Conservation (phyloP, 2,888 invertebrate species). For the Dicycla oo region DNA sequence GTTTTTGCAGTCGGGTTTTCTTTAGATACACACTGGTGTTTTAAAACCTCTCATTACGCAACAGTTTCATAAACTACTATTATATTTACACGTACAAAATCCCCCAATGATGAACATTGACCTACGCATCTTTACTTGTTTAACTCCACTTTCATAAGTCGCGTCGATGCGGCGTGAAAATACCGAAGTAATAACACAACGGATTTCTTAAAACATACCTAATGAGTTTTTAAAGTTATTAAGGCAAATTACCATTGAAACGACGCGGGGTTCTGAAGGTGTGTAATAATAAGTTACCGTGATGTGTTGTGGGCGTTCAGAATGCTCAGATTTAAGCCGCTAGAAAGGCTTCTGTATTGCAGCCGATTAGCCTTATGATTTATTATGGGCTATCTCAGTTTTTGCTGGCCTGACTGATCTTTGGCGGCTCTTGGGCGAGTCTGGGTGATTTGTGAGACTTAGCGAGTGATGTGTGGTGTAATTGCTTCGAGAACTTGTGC, state of each 20-base stretch:
- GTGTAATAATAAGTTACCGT: slow-evolving; percentile 81
- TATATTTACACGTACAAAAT: neutral
- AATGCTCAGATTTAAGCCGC: slow-evolving; percentile 69
- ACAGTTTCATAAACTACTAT: too few relatives aligned
- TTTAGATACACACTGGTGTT: too few relatives aligned
- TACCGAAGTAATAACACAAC: slow-evolving; percentile 63
- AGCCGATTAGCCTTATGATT: slow-evolving; percentile 82
- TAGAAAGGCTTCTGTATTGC: slow-evolving; percentile 83
- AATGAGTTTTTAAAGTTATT: slow-evolving; percentile 87
- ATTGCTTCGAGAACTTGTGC: slow-evolving; percentile 47
- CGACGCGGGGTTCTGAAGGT: slow-evolving; percentile 77
- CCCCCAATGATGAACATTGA: slow-evolving; percentile 16
- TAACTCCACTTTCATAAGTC: slow-evolving; percentile 22
- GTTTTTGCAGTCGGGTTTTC: too few relatives aligned
- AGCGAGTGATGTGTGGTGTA: slow-evolving; percentile 51
- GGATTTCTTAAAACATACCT: slow-evolving; percentile 76
- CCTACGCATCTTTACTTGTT: slow-evolving; percentile 25
- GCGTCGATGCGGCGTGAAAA: slow-evolving; percentile 50
- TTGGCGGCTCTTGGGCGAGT: slow-evolving; percentile 51
- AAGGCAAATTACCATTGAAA: slow-evolving; percentile 84
- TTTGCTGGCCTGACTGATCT: slow-evolving; percentile 65
- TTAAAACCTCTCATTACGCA: too few relatives aligned
- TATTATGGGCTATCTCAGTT: slow-evolving; percentile 71
- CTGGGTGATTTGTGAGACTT: slow-evolving; percentile 62
- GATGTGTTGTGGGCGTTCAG: slow-evolving; percentile 74